A percentile compares a stretch with the other conserved stretches of the same genome.
Conservation (phyloP, 2,797 vertebrate genomes). For the Craterocephalus amniculus region DNA sequence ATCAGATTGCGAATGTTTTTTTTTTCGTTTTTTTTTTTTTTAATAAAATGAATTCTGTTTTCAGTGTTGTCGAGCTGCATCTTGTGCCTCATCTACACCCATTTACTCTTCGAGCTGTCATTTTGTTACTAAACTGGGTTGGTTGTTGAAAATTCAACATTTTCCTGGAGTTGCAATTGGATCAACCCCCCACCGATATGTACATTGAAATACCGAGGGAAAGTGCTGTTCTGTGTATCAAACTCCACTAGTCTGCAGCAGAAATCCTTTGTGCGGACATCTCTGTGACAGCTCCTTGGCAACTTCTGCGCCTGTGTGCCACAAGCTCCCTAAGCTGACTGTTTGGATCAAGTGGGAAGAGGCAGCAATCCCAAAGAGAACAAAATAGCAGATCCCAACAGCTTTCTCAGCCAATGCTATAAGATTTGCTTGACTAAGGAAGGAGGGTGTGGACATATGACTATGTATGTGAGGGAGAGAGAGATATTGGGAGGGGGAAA, state of each 20-base stretch:
- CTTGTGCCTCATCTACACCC: slow-evolving; percentile 44
- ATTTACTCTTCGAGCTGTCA: slow-evolving; percentile 64
- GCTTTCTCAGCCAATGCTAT: slow-evolving; percentile 76
- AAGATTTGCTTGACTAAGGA: slow-evolving; percentile 77
- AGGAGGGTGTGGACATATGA: slow-evolving; percentile 39
- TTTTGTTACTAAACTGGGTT: slow-evolving; percentile 62
- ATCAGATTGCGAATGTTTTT: slow-evolving; percentile 13
- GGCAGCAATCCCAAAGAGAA: slow-evolving; percentile 81
- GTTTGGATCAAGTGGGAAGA: slow-evolving; percentile 82
- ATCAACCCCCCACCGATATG: slow-evolving; percentile 67
- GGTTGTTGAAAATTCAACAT: slow-evolving; percentile 41
- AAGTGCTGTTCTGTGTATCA: slow-evolving; percentile 73
- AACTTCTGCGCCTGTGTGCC: slow-evolving; percentile 79
- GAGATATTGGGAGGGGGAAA: slow-evolving; percentile 38
- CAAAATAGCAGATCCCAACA: slow-evolving; percentile 82
- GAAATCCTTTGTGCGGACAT: slow-evolving; percentile 79
- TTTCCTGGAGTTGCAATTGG: slow-evolving; percentile 63
- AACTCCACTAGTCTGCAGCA: slow-evolving; percentile 73
- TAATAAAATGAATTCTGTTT: slow-evolving; percentile 42
- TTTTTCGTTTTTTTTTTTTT: slow-evolving; percentile 29
- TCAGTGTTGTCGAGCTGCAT: slow-evolving; percentile 52
- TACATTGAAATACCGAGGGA: slow-evolving; percentile 75
- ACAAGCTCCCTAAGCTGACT: slow-evolving; percentile 80
- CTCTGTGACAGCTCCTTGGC: slow-evolving; percentile 81
- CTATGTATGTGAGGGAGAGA: slow-evolving; percentile 3